These are phyloP conservation scores for Pristionchus exspectatus DNA, from an alignment of 2,888 invertebrate species.

Conservation along the genomic window DNA sequence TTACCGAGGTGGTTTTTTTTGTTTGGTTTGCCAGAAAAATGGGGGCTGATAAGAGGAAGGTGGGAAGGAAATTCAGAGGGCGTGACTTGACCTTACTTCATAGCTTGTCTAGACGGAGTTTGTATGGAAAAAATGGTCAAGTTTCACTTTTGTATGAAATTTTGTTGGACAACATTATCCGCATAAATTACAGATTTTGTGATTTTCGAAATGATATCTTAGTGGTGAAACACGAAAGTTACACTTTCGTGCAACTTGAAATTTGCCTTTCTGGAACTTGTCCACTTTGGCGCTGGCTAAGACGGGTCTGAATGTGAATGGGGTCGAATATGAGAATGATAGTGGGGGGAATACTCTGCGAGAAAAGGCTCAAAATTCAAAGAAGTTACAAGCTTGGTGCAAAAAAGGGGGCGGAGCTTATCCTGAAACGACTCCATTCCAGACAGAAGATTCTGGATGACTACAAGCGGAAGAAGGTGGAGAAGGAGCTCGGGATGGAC, in stretches of 20 bases:
- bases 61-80: background rate
- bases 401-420: no score
- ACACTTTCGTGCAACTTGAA: no score
- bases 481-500: constrained; percentile 72
- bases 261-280: no score
- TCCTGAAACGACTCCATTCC: constrained; percentile 49
- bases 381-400: no score
- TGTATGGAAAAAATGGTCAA: background rate
- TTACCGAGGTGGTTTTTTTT: background rate
- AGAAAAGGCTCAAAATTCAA: no score
- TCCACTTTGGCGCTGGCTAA: no score
- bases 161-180: no score
- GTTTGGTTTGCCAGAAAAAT: background rate
- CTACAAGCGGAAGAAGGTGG: constrained; percentile 76
- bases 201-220: background rate
- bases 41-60: background rate
- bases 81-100: background rate
- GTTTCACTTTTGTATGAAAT: no score
- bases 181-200: no score
- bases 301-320: no score
- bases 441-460: constrained; percentile 77
- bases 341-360: no score
- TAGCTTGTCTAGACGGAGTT: background rate
- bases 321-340: no score
- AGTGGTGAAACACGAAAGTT: background rate